A percentile compares a stretch with the other conserved stretches of the same genome.
phyloP scores from a whole-genome alignment of 1,140 invertebrate genomes.

The Hycleus phaleratus region DNA sequence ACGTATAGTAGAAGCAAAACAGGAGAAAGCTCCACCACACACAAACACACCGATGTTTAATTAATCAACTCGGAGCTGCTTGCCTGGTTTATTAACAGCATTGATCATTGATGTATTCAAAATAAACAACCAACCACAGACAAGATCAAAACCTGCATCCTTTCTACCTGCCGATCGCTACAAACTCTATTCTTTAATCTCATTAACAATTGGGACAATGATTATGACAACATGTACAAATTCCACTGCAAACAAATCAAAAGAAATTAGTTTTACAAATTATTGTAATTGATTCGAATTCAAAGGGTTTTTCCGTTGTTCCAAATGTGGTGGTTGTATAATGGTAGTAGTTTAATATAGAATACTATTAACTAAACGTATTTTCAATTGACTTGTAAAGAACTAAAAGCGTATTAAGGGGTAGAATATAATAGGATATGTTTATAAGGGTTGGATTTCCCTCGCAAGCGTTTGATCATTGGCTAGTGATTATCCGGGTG shows the following conservation, averaged over 20 bases:
- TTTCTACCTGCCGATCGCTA: constrained; percentile 45
- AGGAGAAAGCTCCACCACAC: constrained; percentile 29
- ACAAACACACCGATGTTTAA: constrained; percentile 35
- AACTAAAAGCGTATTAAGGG: constrained; percentile 8
- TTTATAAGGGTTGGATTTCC: constrained; percentile 10
- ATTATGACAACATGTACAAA: too few relatives aligned
- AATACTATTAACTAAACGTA: constrained; percentile 22
- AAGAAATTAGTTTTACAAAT: too few relatives aligned
- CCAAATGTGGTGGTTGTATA: too few relatives aligned
- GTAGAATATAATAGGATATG: constrained; percentile 1
- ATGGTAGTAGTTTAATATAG: background rate
- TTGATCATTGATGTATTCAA: constrained; percentile 40
- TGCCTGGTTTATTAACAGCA: constrained; percentile 39
- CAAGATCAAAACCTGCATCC: constrained; percentile 35
- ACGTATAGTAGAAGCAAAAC: constrained; percentile 1
- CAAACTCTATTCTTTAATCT: constrained; percentile 6
- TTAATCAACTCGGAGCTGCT: constrained; percentile 38
- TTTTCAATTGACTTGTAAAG: constrained; percentile 22
- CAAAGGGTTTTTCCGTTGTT: too few relatives aligned
- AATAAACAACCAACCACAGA: constrained; percentile 30
- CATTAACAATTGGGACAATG: background rate
- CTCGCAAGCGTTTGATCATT: constrained; percentile 15
- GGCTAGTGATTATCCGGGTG: background rate
- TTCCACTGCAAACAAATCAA: too few relatives aligned
- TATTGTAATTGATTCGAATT: too few relatives aligned